Evolutionary conservation across 2,888 invertebrate genomes (phyloP).

Genomic region (Eupsilia transversa): DNA sequence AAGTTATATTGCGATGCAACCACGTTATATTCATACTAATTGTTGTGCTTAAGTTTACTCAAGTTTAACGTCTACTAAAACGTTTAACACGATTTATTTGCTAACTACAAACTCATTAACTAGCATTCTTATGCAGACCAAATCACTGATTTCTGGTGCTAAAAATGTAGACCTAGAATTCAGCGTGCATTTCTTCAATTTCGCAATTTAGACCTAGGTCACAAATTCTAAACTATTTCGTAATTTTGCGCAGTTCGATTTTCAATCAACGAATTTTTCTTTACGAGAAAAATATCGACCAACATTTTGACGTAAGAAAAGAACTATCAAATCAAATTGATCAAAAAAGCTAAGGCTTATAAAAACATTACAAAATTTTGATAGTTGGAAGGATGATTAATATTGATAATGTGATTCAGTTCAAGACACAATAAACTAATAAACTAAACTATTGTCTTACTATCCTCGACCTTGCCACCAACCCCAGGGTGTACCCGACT

Average conservation of each 20-base stretch:
- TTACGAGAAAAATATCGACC: neutral
- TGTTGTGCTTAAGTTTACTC: conserved; percentile 12
- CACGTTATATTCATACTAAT: conserved; percentile 38
- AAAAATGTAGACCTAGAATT: conserved; percentile 41
- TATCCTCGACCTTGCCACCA: conserved; percentile 1
- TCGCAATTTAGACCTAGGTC: conserved; percentile 27
- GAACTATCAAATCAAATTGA: neutral
- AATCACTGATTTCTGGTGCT: conserved; percentile 33
- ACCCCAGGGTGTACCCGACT: conserved; percentile 19
- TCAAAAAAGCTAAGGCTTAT: neutral
- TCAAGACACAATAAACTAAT: neutral
- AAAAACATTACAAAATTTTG: neutral
- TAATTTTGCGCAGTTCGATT: neutral
- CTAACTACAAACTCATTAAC: conserved; percentile 38
- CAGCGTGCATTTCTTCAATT: conserved; percentile 23
- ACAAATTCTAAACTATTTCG: conserved; percentile 9
- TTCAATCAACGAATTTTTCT: neutral
- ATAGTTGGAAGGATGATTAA: neutral
- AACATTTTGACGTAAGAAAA: neutral
- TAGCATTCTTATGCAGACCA: conserved; percentile 57
- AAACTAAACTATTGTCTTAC: neutral
- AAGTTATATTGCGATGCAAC: neutral
- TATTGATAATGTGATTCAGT: too few species aligned
- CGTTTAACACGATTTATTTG: conserved; percentile 51
- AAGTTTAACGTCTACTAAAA: conserved; percentile 5